Evolutionary conservation across 2,797 vertebrate species (phyloP).

Genomic region (Setipinna tenuifilis): DNA sequence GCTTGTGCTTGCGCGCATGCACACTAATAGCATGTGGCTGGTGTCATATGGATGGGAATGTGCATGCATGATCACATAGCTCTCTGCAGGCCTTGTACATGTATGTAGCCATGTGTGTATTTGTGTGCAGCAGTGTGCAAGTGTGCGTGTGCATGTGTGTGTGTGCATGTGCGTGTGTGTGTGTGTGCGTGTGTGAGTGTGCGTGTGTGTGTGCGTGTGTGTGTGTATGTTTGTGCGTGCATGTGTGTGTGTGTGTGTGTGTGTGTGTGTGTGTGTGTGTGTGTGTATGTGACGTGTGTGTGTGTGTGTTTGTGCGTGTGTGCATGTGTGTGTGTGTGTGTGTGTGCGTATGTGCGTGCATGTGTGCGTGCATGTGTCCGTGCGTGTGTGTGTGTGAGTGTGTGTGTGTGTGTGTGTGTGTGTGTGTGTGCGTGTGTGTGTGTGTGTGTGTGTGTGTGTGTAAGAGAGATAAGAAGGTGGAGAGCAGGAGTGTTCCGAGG

Average conservation of each 20-base stretch:
- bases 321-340: background rate
- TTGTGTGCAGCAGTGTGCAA: too few relatives aligned
- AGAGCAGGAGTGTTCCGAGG: constrained; percentile 53
- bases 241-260: background rate
- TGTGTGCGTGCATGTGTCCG: background rate
- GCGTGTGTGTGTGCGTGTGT: background rate
- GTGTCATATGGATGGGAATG: background rate
- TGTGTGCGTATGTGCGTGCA: background rate
- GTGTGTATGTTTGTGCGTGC: background rate
- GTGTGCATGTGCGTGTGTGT: too few relatives aligned
- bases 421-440: background rate
- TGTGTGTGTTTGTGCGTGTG: too few relatives aligned
- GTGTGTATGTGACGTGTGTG: too few relatives aligned
- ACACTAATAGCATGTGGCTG: background rate
- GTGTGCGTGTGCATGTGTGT: too few relatives aligned
- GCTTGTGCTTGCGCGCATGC: background rate
- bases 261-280: background rate
- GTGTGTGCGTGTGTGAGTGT: background rate
- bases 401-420: background rate
- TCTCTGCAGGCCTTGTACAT: too few relatives aligned
- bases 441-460: background rate
- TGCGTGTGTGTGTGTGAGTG: background rate
- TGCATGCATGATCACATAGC: background rate
- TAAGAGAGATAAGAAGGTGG: background rate
- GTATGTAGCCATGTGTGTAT: too few relatives aligned